These are phyloP conservation scores for Netelia inedita DNA, from an alignment of 2,888 invertebrate species.

Conservation along the genomic window DNA sequence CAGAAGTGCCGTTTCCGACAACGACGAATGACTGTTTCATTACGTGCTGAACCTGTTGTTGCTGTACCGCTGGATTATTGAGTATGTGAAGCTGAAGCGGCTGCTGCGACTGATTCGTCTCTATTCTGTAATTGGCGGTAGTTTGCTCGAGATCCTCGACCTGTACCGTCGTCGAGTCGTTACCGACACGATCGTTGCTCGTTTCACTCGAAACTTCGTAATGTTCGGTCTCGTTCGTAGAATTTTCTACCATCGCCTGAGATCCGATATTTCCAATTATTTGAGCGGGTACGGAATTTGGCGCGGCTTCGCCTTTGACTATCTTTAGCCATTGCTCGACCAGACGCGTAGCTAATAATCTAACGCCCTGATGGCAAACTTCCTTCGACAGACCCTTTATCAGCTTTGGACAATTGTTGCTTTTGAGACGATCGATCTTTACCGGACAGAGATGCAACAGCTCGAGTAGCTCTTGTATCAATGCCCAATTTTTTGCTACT, in stretches of 20 bases:
- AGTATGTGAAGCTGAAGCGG: slow-evolving; percentile 75
- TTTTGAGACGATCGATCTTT: slow-evolving; percentile 95
- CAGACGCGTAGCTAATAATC: slow-evolving; percentile 91
- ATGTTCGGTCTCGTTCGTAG: neutral
- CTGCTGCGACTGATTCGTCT: slow-evolving; percentile 65
- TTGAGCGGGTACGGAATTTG: slow-evolving; percentile 81
- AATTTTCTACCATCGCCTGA: neutral
- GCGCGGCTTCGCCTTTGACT: slow-evolving; percentile 91
- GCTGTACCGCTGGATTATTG: slow-evolving; percentile 68
- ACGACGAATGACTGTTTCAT: slow-evolving; percentile 77
- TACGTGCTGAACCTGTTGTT: slow-evolving; percentile 71
- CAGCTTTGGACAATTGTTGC: slow-evolving; percentile 96
- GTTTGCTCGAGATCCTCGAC: slow-evolving; percentile 75
- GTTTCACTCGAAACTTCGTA: neutral
- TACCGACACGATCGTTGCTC: slow-evolving; percentile 14
- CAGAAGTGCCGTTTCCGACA: slow-evolving; percentile 74
- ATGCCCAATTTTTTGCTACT: slow-evolving; percentile 93
- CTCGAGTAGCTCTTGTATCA: slow-evolving; percentile 94
- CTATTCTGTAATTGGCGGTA: slow-evolving; percentile 56
- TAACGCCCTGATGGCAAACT: slow-evolving; percentile 91
- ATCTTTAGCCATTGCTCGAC: slow-evolving; percentile 96
- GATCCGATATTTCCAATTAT: slow-evolving; percentile 74
- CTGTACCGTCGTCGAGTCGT: slow-evolving; percentile 71
- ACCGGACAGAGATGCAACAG: slow-evolving; percentile 95
- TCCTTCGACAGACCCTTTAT: slow-evolving; percentile 95